phyloP scores from a whole-genome alignment of 2,888 invertebrate genomes.

The Erebia epiphron region DNA sequence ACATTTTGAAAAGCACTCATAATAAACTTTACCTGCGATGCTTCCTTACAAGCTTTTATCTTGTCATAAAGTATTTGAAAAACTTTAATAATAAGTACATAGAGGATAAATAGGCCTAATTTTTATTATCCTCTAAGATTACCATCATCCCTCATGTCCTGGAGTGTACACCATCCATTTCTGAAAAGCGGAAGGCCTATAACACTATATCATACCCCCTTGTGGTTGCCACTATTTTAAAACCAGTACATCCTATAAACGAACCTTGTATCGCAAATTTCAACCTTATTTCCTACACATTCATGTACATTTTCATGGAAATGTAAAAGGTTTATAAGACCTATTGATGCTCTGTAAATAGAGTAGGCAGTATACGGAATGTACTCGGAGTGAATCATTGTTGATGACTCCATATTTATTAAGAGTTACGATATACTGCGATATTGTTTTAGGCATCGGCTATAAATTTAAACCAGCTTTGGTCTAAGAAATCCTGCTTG shows the following conservation, averaged over 20 bases:
- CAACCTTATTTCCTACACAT: not conserved
- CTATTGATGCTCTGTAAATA: constrained; percentile 15
- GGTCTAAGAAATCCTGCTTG: constrained; percentile 24
- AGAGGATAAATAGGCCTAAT: constrained; percentile 28
- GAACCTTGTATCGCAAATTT: constrained; percentile 10
- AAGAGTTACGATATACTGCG: constrained; percentile 42
- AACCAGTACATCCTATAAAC: constrained; percentile 36
- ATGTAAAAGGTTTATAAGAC: constrained; percentile 6
- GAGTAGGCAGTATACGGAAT: constrained; percentile 35
- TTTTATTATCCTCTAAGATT: constrained; percentile 36
- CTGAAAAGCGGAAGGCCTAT: constrained; percentile 45
- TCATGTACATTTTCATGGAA: constrained; percentile 17
- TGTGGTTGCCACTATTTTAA: constrained; percentile 42
- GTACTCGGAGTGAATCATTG: constrained; percentile 46
- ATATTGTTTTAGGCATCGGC: constrained; percentile 37
- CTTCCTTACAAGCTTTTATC: not conserved
- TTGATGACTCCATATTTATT: constrained; percentile 51
- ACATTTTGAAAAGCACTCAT: not conserved
- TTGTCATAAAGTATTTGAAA: not conserved
- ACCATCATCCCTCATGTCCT: constrained; percentile 38
- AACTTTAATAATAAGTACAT: not conserved
- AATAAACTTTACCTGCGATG: too few species aligned
- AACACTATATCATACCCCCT: constrained; percentile 48
- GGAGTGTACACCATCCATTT: constrained; percentile 43
- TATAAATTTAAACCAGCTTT: constrained; percentile 28